These are phyloP conservation scores for Standfussiana lucernea DNA, from an alignment of 2,888 invertebrate genomes.

Conservation along the genomic window DNA sequence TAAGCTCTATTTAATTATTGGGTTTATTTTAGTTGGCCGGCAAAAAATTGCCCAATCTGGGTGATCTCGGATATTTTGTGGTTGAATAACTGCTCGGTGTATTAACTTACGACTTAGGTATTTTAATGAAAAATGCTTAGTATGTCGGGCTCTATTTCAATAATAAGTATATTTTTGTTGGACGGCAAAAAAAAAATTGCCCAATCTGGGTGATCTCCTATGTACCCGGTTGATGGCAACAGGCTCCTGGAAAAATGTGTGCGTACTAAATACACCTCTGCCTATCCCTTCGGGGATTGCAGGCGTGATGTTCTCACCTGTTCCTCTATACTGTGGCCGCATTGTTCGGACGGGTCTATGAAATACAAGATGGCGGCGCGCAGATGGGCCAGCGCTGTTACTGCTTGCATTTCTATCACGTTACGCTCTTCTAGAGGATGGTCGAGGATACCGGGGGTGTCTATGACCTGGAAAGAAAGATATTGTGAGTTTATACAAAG, in stretches of 20 bases:
- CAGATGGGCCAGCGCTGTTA: slow-evolving; percentile 99
- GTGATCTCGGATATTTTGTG: no score
- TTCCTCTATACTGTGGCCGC: slow-evolving; percentile 98
- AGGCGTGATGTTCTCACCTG: slow-evolving; percentile 91
- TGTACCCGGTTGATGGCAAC: background rate
- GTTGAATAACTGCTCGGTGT: no score
- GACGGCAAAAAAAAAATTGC: no score
- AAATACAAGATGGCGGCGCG: slow-evolving; percentile 98
- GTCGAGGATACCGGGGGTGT: slow-evolving; percentile 99
- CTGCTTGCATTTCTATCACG: slow-evolving; percentile 99
- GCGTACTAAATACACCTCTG: background rate
- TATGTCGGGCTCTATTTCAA: no score
- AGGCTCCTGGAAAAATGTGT: background rate
- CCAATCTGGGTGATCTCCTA: no score
- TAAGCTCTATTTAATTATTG: no score
- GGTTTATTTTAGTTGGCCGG: no score
- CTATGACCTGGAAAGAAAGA: slow-evolving; percentile 92
- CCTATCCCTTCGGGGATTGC: background rate
- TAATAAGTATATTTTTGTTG: no score
- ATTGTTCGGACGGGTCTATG: slow-evolving; percentile 98
- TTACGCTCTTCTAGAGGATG: slow-evolving; percentile 99
- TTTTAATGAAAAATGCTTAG: no score
- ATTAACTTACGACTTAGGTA: no score
- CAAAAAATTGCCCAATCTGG: no score
- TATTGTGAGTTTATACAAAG: background rate